Conservation (phyloP, 2,113 vertebrate species). For the Choloepus hoffmanni region DNA sequence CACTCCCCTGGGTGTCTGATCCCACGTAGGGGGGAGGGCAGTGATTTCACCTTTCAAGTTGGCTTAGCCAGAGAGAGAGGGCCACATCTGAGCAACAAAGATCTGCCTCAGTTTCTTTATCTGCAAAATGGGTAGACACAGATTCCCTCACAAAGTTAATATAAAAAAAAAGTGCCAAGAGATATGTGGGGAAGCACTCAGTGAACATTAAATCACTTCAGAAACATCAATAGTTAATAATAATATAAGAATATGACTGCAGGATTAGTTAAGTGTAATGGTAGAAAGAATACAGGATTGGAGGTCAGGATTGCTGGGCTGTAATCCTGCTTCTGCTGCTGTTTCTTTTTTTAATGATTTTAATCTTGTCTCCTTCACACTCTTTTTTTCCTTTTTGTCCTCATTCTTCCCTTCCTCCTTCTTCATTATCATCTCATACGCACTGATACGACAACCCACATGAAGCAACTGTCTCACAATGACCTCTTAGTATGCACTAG, state of each 20-base stretch:
- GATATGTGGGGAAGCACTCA: fast-evolving
- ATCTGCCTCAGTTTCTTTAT: neutral
- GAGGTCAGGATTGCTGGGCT: neutral
- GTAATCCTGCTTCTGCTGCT: fast-evolving
- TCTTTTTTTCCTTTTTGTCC: neutral
- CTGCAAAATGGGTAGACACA: neutral
- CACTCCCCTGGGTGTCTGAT: too few species aligned
- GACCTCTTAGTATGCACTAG: fast-evolving
- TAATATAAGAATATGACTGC: fast-evolving
- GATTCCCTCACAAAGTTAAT: neutral
- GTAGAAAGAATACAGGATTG: fast-evolving
- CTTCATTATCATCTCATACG: fast-evolving
- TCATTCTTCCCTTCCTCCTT: neutral
- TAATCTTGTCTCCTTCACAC: fast-evolving
- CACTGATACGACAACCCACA: fast-evolving
- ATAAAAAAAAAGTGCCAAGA: neutral
- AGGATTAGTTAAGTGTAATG: fast-evolving
- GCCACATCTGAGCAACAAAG: too few species aligned
- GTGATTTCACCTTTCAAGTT: too few species aligned
- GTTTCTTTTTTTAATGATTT: too few species aligned
- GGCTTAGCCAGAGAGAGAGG: too few species aligned
- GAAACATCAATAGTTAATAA: neutral
- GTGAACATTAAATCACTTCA: fast-evolving
- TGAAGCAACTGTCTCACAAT: fast-evolving
- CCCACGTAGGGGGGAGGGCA: too few species aligned